Base-by-base conservation (phyloP, 2,113 vertebrate genomes). In the Rostratula benghalensis region DNA sequence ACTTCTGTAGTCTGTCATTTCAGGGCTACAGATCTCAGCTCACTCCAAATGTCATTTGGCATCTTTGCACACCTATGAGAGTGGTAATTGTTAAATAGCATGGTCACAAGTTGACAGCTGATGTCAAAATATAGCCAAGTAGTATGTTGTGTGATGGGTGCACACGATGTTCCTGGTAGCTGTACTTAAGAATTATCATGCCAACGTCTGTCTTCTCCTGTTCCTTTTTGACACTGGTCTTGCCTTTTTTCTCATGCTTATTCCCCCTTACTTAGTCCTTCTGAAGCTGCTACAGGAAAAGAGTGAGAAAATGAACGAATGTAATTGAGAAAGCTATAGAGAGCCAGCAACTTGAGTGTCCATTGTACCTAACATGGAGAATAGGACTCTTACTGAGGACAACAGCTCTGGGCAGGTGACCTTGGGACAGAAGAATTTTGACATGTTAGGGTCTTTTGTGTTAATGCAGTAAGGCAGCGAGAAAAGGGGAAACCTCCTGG, bases 101-200 rank as follows among this genome's bases (percentile, higher is more conserved):
- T 80, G 92, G 95, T 83, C 94, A 69, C 67, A 80, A 33, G 69
- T 83, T 92, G 96, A 95, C 92, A 96, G 92, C 50, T 67, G 63
- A 84, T 92, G 85, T 94, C 87, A 94, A 94, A 96, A 95, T 90
- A 95, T 14, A 97, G 61, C 84, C 67, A 76, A 91, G 67, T 39
- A 46, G 23, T 79, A 35, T 73, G 67, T 51, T 82, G 78, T 90
- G 78, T 85, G 90, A 90, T 51, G 74, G 50, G 21, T 64, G 53
- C 78, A 79, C 7, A 15, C 33, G 67, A 74, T 3, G 3, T 76
- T 97, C 45, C 61, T 0, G 2, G 43, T 93, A 73, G 70, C 61
- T 85, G 35, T 78, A 53, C 68, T 69, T 75, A 63, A 48, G 61
- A 69, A 75, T 82, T 85, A 87, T 57, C 87, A 64, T 2, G 11